Conservation (phyloP, 2,113 vertebrate genomes). For the Dolichallabes microphthalmus region DNA sequence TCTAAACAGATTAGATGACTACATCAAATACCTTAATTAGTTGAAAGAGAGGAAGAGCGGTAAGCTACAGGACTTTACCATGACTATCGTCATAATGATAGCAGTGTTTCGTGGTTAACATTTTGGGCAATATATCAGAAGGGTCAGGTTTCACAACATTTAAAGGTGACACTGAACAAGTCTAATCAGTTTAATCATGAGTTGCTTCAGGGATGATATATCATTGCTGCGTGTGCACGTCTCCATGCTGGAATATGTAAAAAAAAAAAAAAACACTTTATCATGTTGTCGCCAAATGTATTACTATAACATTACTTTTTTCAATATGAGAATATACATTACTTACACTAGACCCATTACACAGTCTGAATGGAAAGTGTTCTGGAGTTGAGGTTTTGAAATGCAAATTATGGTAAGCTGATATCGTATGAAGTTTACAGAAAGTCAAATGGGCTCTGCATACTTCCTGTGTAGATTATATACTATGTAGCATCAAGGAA, state of each 20-base stretch:
- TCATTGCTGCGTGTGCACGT: not conserved
- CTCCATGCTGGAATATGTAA: not conserved
- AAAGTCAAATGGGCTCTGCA: not conserved
- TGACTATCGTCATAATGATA: too few species aligned
- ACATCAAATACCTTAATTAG: not conserved
- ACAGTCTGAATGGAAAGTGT: not conserved
- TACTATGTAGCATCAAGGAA: not conserved
- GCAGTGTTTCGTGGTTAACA: not conserved
- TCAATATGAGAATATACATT: not conserved
- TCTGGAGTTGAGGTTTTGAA: conserved; percentile 3
- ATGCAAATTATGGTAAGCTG: not conserved
- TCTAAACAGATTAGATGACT: not conserved
- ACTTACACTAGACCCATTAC: not conserved
- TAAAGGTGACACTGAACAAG: not conserved
- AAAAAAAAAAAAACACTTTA: not conserved
- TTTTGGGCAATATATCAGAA: not conserved
- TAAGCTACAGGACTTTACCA: not conserved
- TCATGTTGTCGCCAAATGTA: not conserved
- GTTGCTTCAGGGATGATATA: not conserved
- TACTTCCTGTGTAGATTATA: conserved; percentile 13
- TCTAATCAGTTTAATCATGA: too few species aligned
- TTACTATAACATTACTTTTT: not conserved
- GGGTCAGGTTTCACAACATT: not conserved
- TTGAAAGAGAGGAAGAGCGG: too few species aligned
- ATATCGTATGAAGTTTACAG: not conserved